Evolutionary conservation across 1,140 invertebrate species (phyloP).

Genomic region (Drosophila pallidifrons): DNA sequence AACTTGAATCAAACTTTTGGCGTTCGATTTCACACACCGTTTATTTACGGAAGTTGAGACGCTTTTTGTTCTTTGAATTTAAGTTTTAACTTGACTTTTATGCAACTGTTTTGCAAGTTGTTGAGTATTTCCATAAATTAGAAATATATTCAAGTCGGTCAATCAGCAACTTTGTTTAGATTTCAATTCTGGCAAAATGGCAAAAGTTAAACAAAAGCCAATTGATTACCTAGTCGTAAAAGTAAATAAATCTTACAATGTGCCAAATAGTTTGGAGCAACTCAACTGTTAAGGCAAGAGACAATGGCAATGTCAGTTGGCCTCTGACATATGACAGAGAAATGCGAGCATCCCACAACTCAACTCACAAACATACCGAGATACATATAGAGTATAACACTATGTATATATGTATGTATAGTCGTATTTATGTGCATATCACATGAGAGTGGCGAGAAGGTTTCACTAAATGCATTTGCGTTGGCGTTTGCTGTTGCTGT

Average conservation of each 20-base stretch:
- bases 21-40: neutral
- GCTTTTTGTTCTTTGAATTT: neutral
- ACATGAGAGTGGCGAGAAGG: neutral
- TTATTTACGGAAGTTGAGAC: neutral
- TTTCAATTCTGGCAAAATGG: neutral
- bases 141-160: neutral
- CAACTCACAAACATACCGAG: conserved; percentile 6
- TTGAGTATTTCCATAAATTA: neutral
- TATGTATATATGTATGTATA: neutral
- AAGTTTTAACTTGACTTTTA: neutral
- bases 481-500: conserved; percentile 38
- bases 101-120: neutral
- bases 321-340: conserved; percentile 50
- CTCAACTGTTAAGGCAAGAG: neutral
- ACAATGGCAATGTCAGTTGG: conserved; percentile 40
- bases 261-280: conserved; percentile 2
- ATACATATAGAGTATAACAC: neutral
- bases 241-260: conserved; percentile 5
- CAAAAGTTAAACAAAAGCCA: neutral
- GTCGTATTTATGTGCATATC: neutral
- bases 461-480: conserved; percentile 49
- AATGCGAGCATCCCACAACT: conserved; percentile 29
- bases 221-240: neutral
- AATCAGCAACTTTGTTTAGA: neutral
- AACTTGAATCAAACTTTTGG: neutral